Evolutionary conservation across 2,888 invertebrate genomes (phyloP).

Genomic region (Dynastes hyllus): DNA sequence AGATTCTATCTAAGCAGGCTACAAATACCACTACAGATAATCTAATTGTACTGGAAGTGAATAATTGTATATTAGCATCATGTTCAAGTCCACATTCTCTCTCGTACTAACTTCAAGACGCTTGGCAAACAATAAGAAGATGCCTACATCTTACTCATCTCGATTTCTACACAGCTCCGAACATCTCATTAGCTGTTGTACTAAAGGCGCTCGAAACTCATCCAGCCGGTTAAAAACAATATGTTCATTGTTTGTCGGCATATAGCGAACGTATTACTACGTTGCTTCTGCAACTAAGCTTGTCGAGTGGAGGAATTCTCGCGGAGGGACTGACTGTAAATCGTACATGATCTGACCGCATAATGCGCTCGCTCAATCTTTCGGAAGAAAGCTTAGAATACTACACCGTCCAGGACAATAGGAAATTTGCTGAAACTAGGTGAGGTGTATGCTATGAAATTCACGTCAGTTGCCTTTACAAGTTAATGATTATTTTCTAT

Average conservation of each 20-base stretch:
- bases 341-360: constrained; percentile 3
- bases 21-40: not conserved
- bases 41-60: constrained; percentile 14
- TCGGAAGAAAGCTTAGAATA: not conserved
- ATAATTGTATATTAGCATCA: constrained; percentile 17
- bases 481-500: too few species aligned
- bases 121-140: not conserved
- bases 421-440: too few species aligned
- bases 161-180: constrained; percentile 15
- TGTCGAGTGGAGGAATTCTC: constrained; percentile 3
- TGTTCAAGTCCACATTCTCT: constrained; percentile 2
- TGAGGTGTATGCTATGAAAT: too few species aligned
- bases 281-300: constrained; percentile 7
- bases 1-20: constrained; percentile 9
- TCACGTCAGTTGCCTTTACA: too few species aligned
- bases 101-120: not conserved
- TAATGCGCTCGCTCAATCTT: constrained; percentile 8
- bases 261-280: constrained; percentile 2
- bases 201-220: constrained; percentile 22
- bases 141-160: constrained; percentile 2
- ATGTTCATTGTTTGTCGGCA: constrained; percentile 23
- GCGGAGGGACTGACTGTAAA: not conserved
- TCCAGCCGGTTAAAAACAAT: constrained; percentile 31
- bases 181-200: constrained; percentile 23
- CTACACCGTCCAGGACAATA: not conserved